phyloP scores from a whole-genome alignment of 1,140 invertebrate species.

The Harpegnathos saltator region DNA sequence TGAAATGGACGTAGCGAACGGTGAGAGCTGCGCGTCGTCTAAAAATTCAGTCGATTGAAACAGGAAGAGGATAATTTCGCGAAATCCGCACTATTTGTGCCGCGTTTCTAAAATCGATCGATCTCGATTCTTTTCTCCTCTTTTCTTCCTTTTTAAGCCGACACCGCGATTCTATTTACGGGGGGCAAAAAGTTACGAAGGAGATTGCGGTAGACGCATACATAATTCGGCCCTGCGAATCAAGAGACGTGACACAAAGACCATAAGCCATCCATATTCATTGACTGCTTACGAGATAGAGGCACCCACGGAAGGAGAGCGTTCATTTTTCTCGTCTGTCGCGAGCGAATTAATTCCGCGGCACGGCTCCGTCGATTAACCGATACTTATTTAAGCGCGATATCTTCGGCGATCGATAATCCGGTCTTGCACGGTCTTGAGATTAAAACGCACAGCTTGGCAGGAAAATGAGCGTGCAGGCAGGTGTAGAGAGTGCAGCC shows the following conservation, averaged over 20 bases:
- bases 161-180: too few species aligned
- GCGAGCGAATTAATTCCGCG: slow-evolving; percentile 73
- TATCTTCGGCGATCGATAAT: background rate
- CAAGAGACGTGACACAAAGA: slow-evolving; percentile 56
- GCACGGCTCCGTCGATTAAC: slow-evolving; percentile 69
- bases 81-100: too few species aligned
- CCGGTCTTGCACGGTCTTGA: background rate
- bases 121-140: too few species aligned
- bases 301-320: slow-evolving; percentile 51
- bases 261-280: slow-evolving; percentile 76
- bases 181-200: too few species aligned
- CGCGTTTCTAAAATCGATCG: too few species aligned
- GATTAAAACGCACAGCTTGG: slow-evolving; percentile 19
- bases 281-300: slow-evolving; percentile 66
- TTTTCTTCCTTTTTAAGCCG: too few species aligned
- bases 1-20: background rate
- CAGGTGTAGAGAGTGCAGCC: background rate
- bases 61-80: background rate
- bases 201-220: background rate
- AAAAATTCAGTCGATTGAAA: background rate
- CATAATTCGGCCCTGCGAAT: slow-evolving; percentile 54
- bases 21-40: too few species aligned
- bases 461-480: background rate
- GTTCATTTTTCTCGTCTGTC: slow-evolving; percentile 61
- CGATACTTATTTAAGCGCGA: slow-evolving; percentile 22